Evolutionary conservation across 2,888 invertebrate species (phyloP).

Genomic region (Amaurobius ferox): DNA sequence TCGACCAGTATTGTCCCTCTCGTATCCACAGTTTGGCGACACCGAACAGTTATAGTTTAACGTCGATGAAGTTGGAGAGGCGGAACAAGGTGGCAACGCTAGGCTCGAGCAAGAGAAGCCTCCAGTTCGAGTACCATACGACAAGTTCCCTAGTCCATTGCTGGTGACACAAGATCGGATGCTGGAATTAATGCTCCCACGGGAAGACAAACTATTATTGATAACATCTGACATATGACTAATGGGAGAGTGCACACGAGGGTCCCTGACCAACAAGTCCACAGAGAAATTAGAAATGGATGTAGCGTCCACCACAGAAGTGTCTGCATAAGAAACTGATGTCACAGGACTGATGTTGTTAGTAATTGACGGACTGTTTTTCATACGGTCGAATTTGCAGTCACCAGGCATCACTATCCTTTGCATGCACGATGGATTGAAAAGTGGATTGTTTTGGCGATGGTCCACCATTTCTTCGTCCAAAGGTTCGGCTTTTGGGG

Average conservation of each 20-base stretch:
- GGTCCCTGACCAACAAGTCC: conserved; percentile 57
- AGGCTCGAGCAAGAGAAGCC: conserved; percentile 41
- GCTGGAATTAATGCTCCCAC: conserved; percentile 27
- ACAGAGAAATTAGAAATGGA: conserved; percentile 62
- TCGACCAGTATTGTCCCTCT: conserved; percentile 41
- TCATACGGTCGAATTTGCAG: conserved; percentile 64
- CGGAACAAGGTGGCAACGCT: conserved; percentile 51
- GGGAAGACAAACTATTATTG: conserved; percentile 40
- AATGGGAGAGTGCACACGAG: conserved; percentile 45
- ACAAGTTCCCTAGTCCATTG: conserved; percentile 50
- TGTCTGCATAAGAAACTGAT: conserved; percentile 22
- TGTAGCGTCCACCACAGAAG: conserved; percentile 47
- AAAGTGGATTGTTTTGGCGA: conserved; percentile 33
- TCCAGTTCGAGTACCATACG: conserved; percentile 31
- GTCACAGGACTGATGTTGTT: conserved; percentile 45
- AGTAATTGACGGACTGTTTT: conserved; percentile 49
- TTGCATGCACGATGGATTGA: conserved; percentile 69
- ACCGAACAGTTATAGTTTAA: conserved; percentile 62
- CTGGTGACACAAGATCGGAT: conserved; percentile 55
- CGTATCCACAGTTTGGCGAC: conserved; percentile 59
- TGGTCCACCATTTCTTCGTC: conserved; percentile 56
- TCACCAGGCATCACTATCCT: conserved; percentile 48
- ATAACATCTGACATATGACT: conserved; percentile 42
- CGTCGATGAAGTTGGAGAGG: conserved; percentile 42
- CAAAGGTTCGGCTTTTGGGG: conserved; percentile 62